Base-by-base conservation (phyloP, 2,113 vertebrate genomes). In the Drymodes brunneopygia region DNA sequence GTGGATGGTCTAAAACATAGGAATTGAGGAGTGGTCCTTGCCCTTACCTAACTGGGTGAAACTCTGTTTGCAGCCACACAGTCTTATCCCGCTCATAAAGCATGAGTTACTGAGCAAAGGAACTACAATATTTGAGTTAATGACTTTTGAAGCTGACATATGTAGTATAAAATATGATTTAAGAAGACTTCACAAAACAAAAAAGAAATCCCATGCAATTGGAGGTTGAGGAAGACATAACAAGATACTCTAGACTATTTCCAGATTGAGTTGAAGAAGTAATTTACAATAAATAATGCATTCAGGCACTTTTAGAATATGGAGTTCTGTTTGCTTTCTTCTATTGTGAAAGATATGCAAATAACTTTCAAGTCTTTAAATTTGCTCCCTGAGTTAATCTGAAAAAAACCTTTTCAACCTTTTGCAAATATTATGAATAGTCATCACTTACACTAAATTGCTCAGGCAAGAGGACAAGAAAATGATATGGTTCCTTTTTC, bases 1-100 rank as follows among this genome's bases (percentile, higher is more conserved):
- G 0, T 33, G 35, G 42, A 45, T 48, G 7, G 21, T 58, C 8
- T n/a, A 22, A 56, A 8, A 25, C 4, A 20, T 0, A 13, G 25
- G 40, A 60, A 10, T 8, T 35, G 29, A n/a, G 60, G 27, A 40
- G 22, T 25, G 24, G 28, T 19, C 28, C 51, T 81, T 74, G 65
- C 11, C 28, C 44, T 60, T 45, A 4, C 1, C 51, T 60, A 19
- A 12, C 57, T 38, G 53, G 8, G 45, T 66, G 25, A 33, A 15
- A 20, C 22, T 17, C 23, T 29, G 25, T 20, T 74, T 74, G 19
- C 31, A 58, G 16, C 16, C 24, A 45, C 11, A 42, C 1, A 56
- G 9, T 5, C 25, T 72, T 58, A 80, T 47, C 57, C 45, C 27
- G 42, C 36, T 36, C n/a, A 15, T 13, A 42, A 90, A 82, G 61